A percentile compares a stretch with the other conserved stretches of the same genome.
Conservation (phyloP, 2,113 vertebrate genomes). For the Salvelinus alpinus region DNA sequence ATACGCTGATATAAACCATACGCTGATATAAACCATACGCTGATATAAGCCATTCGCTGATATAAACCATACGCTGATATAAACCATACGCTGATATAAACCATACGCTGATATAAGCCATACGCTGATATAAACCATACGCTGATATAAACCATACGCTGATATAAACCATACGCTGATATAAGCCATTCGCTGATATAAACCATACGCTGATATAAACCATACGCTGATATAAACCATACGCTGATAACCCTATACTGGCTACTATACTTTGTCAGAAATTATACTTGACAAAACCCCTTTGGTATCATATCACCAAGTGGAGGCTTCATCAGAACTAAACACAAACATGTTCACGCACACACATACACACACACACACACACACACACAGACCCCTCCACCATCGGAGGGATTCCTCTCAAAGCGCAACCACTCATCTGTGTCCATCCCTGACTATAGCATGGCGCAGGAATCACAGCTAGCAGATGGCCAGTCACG, state of each 20-base stretch:
- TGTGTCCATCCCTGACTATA: not conserved
- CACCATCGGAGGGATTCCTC: not conserved
- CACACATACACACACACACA: not conserved
- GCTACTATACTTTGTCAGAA: not conserved
- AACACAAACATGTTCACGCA: not conserved
- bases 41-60: too few relatives aligned
- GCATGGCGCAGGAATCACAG: not conserved
- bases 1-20: too few relatives aligned
- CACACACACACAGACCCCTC: not conserved
- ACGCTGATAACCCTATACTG: not conserved
- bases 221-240: not conserved
- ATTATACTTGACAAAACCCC: not conserved
- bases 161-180: too few relatives aligned
- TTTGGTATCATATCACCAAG: not conserved
- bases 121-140: too few relatives aligned
- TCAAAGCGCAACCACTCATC: not conserved
- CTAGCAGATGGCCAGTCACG: conserved; percentile 19
- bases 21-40: too few relatives aligned
- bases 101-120: too few relatives aligned
- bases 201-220: too few relatives aligned
- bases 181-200: too few relatives aligned
- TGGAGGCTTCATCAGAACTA: not conserved
- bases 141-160: too few relatives aligned
- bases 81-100: too few relatives aligned
- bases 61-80: too few relatives aligned